phyloP scores from a whole-genome alignment of 92 coral and sea anemone genomes.

The Meandrina meandrites region DNA sequence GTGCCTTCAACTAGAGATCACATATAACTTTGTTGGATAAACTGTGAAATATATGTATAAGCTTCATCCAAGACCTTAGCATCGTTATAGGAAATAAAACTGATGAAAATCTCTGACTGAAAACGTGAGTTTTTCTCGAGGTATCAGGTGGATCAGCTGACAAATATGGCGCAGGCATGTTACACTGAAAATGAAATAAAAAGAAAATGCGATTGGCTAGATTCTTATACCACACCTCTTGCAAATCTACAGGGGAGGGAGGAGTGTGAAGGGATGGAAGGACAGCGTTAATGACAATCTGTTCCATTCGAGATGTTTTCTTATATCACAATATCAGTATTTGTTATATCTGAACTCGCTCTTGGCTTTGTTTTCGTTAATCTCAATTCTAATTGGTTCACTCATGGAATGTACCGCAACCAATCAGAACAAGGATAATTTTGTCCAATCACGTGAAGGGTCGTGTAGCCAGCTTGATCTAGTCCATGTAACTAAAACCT shows the following conservation, averaged over 20 bases:
- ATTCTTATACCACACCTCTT: constrained; percentile 45
- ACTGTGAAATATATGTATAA: background rate
- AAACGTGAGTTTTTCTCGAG: background rate
- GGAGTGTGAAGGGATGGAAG: no score
- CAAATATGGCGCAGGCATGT: background rate
- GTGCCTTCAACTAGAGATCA: background rate
- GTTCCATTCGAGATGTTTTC: background rate
- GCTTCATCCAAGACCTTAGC: background rate
- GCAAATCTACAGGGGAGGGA: background rate
- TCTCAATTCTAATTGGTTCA: background rate
- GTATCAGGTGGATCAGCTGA: background rate
- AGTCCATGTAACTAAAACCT: background rate
- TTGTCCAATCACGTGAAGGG: background rate
- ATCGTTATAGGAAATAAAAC: background rate
- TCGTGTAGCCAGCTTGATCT: background rate
- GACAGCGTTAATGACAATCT: background rate
- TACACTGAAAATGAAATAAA: background rate
- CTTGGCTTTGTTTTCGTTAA: background rate
- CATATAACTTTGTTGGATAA: background rate
- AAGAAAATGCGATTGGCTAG: background rate
- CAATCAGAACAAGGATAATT: background rate
- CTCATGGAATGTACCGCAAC: background rate
- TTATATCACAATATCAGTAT: background rate
- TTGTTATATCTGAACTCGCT: background rate
- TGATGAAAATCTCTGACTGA: background rate